phyloP scores from a whole-genome alignment of 2,888 invertebrate species.

The Dorcus hopei region DNA sequence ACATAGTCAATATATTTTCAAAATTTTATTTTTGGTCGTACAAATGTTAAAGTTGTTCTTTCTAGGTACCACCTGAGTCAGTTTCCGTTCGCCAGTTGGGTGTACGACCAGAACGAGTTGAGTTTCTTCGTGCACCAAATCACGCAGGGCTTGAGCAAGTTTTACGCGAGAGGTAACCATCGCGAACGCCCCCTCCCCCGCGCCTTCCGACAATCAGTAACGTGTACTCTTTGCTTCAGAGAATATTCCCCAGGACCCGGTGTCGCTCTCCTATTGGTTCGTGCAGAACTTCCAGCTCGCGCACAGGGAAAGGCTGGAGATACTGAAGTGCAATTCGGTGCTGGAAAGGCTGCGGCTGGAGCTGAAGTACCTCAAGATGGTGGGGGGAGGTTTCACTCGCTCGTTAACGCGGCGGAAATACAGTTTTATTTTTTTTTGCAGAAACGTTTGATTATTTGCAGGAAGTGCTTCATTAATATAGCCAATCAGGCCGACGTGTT shows the following conservation, averaged over 20 bases:
- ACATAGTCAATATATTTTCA: too few species aligned
- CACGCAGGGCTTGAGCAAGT: conserved; percentile 33
- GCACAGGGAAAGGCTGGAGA: conserved; percentile 59
- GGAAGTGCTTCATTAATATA: conserved; percentile 55
- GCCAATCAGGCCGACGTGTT: conserved; percentile 68
- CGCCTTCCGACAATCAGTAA: too few species aligned
- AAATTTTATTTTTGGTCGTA: too few species aligned
- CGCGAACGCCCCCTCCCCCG: conserved; percentile 2
- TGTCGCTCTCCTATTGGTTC: conserved; percentile 76
- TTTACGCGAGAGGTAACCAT: conserved; percentile 34
- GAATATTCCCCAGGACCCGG: conserved; percentile 64
- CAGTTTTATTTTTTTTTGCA: conserved; percentile 28
- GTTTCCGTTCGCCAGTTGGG: conserved; percentile 40
- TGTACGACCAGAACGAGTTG: conserved; percentile 45
- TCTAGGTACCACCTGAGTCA: conserved; percentile 43
- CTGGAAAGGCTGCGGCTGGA: conserved; percentile 64
- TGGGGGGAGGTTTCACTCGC: conserved; percentile 27
- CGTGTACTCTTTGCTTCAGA: conserved; percentile 31
- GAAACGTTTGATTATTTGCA: conserved; percentile 58
- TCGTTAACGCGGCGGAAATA: neutral
- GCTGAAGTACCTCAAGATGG: conserved; percentile 51
- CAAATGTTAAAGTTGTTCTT: conserved; percentile 1
- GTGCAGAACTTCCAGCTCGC: conserved; percentile 72
- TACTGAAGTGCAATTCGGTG: conserved; percentile 66
- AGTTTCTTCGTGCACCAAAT: conserved; percentile 39